A percentile compares a stretch with the other conserved stretches of the same genome.
Conservation (phyloP, 2,797 vertebrate species). For the Mormyrops attenuatus region DNA sequence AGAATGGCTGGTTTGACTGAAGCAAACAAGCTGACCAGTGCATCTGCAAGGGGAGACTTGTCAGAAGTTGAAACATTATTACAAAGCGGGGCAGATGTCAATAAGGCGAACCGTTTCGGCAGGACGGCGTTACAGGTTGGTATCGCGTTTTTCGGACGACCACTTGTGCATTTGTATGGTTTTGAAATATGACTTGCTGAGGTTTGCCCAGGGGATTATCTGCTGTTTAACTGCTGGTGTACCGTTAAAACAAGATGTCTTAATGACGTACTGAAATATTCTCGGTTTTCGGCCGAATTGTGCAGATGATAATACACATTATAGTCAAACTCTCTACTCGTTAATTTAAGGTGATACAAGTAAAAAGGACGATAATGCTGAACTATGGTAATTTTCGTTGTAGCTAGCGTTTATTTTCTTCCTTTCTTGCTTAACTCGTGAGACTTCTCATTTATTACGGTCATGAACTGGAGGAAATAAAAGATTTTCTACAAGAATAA, state of each 20-base stretch:
- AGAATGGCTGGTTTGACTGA: constrained; percentile 72
- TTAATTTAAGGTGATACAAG: background rate
- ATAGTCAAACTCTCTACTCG: background rate
- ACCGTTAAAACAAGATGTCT: background rate
- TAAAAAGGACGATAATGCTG: background rate
- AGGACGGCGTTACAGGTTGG: constrained; percentile 92
- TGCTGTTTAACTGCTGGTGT: constrained; percentile 12
- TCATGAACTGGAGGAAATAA: background rate
- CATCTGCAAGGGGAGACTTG: constrained; percentile 80
- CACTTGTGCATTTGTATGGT: background rate
- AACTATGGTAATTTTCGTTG: background rate
- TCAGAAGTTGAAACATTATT: constrained; percentile 66
- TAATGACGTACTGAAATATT: constrained; percentile 16
- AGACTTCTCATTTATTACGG: background rate
- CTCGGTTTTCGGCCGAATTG: background rate
- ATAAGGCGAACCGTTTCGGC: constrained; percentile 74
- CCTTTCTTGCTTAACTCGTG: background rate
- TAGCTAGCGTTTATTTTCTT: background rate
- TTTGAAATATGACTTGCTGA: constrained; percentile 10
- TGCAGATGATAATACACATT: background rate
- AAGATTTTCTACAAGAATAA: background rate
- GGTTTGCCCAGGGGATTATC: background rate
- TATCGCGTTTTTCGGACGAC: constrained; percentile 36
- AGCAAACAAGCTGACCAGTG: constrained; percentile 73
- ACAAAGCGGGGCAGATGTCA: constrained; percentile 74